Percentiles rank a stretch among this genome's conserved stretches.
Conservation (phyloP, 1,140 invertebrate species). For the Physella acuta region DNA sequence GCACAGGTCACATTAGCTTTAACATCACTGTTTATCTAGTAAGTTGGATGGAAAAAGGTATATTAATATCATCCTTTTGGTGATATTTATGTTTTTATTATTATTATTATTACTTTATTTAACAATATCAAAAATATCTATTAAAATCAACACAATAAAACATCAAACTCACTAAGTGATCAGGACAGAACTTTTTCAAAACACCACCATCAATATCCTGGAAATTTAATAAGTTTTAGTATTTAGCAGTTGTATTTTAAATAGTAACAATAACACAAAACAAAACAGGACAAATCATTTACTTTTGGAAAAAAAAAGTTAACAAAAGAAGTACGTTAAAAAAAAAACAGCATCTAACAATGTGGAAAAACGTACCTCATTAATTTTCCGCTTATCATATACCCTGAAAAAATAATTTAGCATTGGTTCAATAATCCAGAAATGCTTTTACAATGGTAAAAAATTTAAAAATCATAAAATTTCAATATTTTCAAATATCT, state of each 20-base stretch:
- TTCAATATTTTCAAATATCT: background rate
- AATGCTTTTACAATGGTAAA: too few species aligned
- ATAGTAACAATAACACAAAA: background rate
- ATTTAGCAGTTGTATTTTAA: conserved; percentile 56
- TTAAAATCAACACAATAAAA: background rate
- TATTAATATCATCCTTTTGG: background rate
- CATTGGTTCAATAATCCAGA: too few species aligned
- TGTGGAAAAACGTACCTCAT: conserved; percentile 37
- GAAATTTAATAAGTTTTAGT: conserved; percentile 45
- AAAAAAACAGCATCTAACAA: conserved; percentile 3
- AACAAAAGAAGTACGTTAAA: background rate
- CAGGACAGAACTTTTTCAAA: conserved; percentile 66
- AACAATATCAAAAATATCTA: too few species aligned
- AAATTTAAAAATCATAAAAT: conserved; percentile 22
- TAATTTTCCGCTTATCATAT: conserved; percentile 60
- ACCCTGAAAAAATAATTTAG: conserved; percentile 44
- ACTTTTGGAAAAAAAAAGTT: too few species aligned
- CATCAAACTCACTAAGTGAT: conserved; percentile 61
- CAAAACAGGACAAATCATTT: too few species aligned
- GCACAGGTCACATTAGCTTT: conserved; percentile 78
- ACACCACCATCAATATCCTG: conserved; percentile 46
- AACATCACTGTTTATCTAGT: conserved; percentile 50
- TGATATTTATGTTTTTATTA: background rate
- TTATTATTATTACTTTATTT: too few species aligned
- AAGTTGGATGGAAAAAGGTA: conserved; percentile 3